Evolutionary conservation across 2,888 invertebrate species (phyloP), one percentile per base, ranked within the genome.

Genomic region (Aleiodes testaceus): DNA sequence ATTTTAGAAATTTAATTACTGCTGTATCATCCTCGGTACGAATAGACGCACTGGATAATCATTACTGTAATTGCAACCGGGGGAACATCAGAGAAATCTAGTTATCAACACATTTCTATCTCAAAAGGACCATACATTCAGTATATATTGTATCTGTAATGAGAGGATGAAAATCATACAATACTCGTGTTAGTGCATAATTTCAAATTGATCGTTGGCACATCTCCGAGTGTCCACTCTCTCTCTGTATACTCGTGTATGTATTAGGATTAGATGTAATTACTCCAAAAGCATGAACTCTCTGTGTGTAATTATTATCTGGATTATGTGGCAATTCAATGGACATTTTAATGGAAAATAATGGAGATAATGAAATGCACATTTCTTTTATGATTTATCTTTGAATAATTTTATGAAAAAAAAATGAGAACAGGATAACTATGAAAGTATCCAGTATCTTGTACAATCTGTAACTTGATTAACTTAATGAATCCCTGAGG

Each of bases 391-490:
- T n/a, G n/a, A n/a, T n/a, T n/a, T n/a, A n/a, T n/a, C n/a, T n/a
- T n/a, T n/a, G n/a, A n/a, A n/a, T 26, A 2, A 26, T 26, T 26
- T 2, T 26, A 26, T 42, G 18, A 18, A 16, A 59, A 59, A 7
- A 20, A 6, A 36, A 36, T 36, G 36, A 18, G 26, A 18, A 11
- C 59, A 59, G 42, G 7, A 42, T 16, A 12, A 12, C 9, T 14
- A 59, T 36, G 18, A 59, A 26, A 59, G 36, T 36, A 36, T 59
- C 12, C 26, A 42, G 16, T 42, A 42, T 42, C 14, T 18, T 18
- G 59, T 16, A 59, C 36, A 59, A 59, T 42, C 36, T 42, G 59
- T 18, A 18, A 42, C 59, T 59, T 59, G 59, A 59, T 59, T 59
- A 59, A 59, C 59, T 9, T 42, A 18, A 59, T 42, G 59, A 59